A percentile compares a stretch with the other conserved stretches of the same genome.
These are phyloP conservation scores for Teinopalpus imperialis DNA, from an alignment of 2,888 invertebrate genomes.

Conservation along the genomic window DNA sequence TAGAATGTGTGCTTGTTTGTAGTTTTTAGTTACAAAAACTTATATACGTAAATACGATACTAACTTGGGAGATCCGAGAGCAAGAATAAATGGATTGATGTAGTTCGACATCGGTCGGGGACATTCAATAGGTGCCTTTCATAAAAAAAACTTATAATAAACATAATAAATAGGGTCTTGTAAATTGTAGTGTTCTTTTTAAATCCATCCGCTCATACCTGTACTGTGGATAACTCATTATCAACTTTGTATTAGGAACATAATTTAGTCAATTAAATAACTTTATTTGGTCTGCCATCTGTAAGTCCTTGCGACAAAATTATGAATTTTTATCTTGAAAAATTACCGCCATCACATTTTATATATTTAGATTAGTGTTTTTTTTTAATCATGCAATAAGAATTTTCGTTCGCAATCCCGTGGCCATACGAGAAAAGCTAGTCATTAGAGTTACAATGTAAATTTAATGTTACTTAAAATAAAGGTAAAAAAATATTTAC, in stretches of 20 bases:
- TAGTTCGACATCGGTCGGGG: slow-evolving; percentile 67
- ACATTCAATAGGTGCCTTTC: slow-evolving; percentile 80
- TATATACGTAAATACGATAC: no score
- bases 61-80: slow-evolving; percentile 29
- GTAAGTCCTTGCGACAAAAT: neutral
- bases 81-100: slow-evolving; percentile 49
- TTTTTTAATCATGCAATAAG: slow-evolving; percentile 41
- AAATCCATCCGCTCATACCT: slow-evolving; percentile 70
- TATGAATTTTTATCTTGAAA: neutral
- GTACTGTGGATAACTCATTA: slow-evolving; percentile 47
- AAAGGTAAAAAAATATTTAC: slow-evolving; percentile 68
- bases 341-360: slow-evolving; percentile 10
- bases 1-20: no score
- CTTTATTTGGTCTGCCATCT: slow-evolving; percentile 19
- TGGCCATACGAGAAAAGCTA: slow-evolving; percentile 79
- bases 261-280: slow-evolving; percentile 24
- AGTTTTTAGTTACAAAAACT: no score
- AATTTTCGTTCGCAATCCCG: slow-evolving; percentile 48
- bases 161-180: slow-evolving; percentile 57
- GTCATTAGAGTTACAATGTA: slow-evolving; percentile 79
- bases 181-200: slow-evolving; percentile 70
- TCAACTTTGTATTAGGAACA: slow-evolving; percentile 33
- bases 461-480: slow-evolving; percentile 69
- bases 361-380: slow-evolving; percentile 16
- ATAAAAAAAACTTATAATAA: slow-evolving; percentile 61